phyloP scores from a whole-genome alignment of 2,888 invertebrate species.

The Scaptomyza reducta region DNA sequence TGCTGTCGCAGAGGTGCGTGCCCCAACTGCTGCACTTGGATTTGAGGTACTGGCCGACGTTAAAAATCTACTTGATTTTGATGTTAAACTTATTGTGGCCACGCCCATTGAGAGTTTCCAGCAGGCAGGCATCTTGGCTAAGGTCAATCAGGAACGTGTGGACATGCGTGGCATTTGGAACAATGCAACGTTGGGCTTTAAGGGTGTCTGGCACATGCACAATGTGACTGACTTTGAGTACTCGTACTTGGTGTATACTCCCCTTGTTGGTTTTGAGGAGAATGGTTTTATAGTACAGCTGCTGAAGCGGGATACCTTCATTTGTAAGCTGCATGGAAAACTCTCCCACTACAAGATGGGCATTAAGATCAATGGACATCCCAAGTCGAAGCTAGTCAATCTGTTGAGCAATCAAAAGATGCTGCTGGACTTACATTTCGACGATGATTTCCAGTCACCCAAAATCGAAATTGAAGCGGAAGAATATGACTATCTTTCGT shows the following conservation, averaged over 20 bases:
- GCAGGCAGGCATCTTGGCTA: conserved; percentile 88
- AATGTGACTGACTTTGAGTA: conserved; percentile 90
- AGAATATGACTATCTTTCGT: conserved; percentile 84
- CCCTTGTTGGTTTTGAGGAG: conserved; percentile 90
- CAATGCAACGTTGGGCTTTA: conserved; percentile 89
- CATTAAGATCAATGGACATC: conserved; percentile 77
- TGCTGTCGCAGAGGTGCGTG: conserved; percentile 89
- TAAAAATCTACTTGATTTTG: conserved; percentile 88
- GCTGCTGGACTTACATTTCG: conserved; percentile 79
- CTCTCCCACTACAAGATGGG: conserved; percentile 88
- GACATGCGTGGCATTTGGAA: conserved; percentile 92
- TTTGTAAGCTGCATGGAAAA: conserved; percentile 89
- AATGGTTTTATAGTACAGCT: conserved; percentile 90
- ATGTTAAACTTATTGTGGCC: conserved; percentile 89
- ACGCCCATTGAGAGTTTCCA: conserved; percentile 90
- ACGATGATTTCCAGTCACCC: conserved; percentile 82
- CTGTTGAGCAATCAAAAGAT: conserved; percentile 78
- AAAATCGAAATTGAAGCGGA: conserved; percentile 82
- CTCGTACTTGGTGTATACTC: conserved; percentile 90
- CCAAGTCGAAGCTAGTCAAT: conserved; percentile 81
- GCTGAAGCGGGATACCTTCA: conserved; percentile 87
- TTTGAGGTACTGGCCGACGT: conserved; percentile 88
- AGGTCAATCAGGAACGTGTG: conserved; percentile 88
- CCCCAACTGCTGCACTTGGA: conserved; percentile 89
- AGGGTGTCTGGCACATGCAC: conserved; percentile 88